A percentile compares a stretch with the other conserved stretches of the same genome.
phyloP scores from a whole-genome alignment of 2,113 vertebrate genomes.

The Notarius lentiginosus region DNA sequence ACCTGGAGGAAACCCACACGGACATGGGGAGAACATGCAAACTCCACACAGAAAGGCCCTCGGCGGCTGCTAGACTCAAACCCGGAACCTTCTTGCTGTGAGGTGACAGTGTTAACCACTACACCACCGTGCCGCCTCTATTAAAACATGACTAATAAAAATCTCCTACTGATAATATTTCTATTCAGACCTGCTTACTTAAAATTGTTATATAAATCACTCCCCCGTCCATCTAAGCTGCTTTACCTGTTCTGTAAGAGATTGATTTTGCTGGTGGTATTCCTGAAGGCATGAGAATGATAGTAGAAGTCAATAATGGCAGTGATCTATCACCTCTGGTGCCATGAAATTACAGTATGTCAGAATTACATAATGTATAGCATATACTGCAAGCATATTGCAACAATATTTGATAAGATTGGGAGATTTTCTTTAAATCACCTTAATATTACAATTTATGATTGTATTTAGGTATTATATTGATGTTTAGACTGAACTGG shows the following conservation, averaged over 20 bases:
- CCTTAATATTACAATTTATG: neutral
- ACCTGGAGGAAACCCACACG: too few relatives aligned
- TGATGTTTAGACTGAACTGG: neutral
- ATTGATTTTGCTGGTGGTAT: constrained; percentile 13
- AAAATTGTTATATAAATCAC: neutral
- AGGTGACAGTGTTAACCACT: too few relatives aligned
- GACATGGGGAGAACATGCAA: too few relatives aligned
- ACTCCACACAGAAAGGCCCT: too few relatives aligned
- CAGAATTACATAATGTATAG: neutral
- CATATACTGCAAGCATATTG: neutral
- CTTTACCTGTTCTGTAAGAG: neutral
- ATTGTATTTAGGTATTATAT: neutral
- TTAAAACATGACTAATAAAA: neutral
- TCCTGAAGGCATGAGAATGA: constrained; percentile 12
- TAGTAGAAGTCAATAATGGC: constrained; percentile 6
- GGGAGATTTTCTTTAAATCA: neutral
- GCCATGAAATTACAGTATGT: neutral
- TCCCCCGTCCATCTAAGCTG: neutral
- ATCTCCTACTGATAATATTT: neutral
- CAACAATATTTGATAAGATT: neutral
- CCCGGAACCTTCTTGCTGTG: too few relatives aligned
- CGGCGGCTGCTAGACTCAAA: too few relatives aligned
- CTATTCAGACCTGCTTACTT: neutral
- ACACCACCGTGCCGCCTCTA: too few relatives aligned
- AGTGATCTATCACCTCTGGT: neutral